Conservation (phyloP, 2,797 vertebrate species). For the Fringilla coelebs region DNA sequence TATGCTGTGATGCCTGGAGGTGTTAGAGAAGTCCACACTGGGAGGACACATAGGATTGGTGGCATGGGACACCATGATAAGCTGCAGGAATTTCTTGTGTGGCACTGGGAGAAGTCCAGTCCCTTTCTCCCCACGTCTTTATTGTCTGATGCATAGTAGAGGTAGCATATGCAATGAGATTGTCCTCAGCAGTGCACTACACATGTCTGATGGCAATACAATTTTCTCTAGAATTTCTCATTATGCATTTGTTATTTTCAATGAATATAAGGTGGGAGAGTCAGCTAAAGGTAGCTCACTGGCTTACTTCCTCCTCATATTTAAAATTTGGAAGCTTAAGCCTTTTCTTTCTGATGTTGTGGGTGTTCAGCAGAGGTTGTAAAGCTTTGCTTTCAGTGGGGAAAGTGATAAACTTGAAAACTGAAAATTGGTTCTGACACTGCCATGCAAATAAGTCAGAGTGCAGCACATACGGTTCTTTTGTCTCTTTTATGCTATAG, state of each 20-base stretch:
- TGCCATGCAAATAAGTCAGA: background rate
- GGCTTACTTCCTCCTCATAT: background rate
- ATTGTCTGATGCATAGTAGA: background rate
- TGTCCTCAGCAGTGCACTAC: background rate
- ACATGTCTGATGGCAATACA: background rate
- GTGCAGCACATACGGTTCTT: background rate
- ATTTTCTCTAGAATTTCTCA: background rate
- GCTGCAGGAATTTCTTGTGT: background rate
- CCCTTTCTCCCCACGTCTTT: background rate
- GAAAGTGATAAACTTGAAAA: background rate
- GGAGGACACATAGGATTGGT: background rate
- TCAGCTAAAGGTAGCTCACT: background rate
- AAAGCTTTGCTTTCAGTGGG: background rate
- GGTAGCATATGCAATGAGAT: background rate
- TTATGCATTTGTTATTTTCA: background rate
- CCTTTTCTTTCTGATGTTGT: background rate
- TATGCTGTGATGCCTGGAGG: background rate
- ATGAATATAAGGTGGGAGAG: background rate
- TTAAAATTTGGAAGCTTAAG: background rate
- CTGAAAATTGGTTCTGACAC: background rate
- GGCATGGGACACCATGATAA: background rate
- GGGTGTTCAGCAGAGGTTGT: background rate
- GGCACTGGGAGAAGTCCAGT: background rate
- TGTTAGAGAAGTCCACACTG: background rate
- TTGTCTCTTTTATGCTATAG: background rate